Base-by-base conservation (phyloP, 2,113 vertebrate species). In the Zosterops lateralis region DNA sequence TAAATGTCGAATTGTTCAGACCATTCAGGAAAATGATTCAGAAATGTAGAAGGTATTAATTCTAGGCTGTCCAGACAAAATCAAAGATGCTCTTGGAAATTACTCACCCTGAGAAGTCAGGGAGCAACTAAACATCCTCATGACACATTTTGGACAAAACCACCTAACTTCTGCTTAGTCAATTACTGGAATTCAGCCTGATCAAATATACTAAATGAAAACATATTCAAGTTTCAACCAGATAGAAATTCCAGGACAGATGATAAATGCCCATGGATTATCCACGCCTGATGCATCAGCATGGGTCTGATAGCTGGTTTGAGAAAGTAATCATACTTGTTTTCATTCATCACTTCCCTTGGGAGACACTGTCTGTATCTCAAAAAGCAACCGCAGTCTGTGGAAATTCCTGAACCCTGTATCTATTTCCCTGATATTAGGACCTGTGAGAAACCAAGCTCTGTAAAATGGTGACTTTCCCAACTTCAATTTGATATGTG, bases 341-440 rank as follows among this genome's bases (percentile, higher is more conserved):
- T 88, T 88, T 71, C 47, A 67, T 78, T 86, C 68, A 77, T 24
- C 56, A 36, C 20, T 32, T 83, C 90, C 79, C 75, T 90, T 89
- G 86, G 53, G 68, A 95, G 44, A 92, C 58, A 71, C 29, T 80
- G 70, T 84, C 87, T 95, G 54, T 44, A 40, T 74, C 50, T 83
- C 67, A 85, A 87, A 90, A 77, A 90, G 29, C 74, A 90, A 38
- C 66, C 34, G 31, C 45, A 77, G 82, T 29, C 64, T 93, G 73
- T 81, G 26, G 56, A 90, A 95, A 77, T 83, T 94, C 88, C 75
- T 74, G 29, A 88, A 29, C 7, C 34, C 21, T 66, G 9, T 74
- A 80, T 83, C 67, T 83, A 16, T 94, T 93, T 94, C 38, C 50
- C 50, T 88, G 58, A 26, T 85, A 58, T 85, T 91, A 78, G 67